A percentile compares a stretch with the other conserved stretches of the same genome.
These are phyloP conservation scores for Sebastes dallii DNA, from an alignment of 2,797 vertebrate species.

Conservation along the genomic window DNA sequence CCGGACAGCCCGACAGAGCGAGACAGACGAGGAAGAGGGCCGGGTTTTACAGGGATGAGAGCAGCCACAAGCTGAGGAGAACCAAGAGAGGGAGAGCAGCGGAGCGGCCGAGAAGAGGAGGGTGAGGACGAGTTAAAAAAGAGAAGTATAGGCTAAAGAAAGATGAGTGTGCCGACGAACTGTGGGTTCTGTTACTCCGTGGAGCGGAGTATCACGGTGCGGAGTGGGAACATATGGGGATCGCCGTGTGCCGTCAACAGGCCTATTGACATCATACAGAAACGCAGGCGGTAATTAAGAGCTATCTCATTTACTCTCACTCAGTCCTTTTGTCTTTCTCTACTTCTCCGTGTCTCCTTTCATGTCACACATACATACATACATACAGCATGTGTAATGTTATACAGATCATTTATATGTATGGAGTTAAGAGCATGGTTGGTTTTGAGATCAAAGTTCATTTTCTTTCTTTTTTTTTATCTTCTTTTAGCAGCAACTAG, in stretches of 20 bases:
- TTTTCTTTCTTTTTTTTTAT: background rate
- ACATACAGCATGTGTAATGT: background rate
- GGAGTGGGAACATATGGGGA: constrained; percentile 77
- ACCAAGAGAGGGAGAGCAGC: constrained; percentile 51
- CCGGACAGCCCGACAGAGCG: constrained; percentile 57
- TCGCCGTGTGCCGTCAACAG: constrained; percentile 84
- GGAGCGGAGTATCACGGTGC: constrained; percentile 73
- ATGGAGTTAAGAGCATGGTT: background rate
- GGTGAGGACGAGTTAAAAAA: constrained; percentile 57
- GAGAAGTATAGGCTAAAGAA: constrained; percentile 51
- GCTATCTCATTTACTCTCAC: constrained; percentile 41
- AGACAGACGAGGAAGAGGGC: constrained; percentile 56
- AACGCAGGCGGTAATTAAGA: constrained; percentile 84
- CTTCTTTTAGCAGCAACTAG: background rate
- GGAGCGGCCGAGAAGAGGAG: constrained; percentile 59
- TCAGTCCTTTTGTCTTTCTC: constrained; percentile 30
- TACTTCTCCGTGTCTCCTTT: constrained; percentile 25
- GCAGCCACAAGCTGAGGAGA: constrained; percentile 64
- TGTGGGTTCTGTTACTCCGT: constrained; percentile 75
- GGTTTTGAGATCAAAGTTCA: background rate
- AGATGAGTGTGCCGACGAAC: constrained; percentile 83
- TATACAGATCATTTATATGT: background rate
- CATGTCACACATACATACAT: background rate
- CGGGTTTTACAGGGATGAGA: constrained; percentile 54
- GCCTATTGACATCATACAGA: constrained; percentile 85